phyloP scores from a whole-genome alignment of 1,140 invertebrate species.

The Ceratina australensis region DNA sequence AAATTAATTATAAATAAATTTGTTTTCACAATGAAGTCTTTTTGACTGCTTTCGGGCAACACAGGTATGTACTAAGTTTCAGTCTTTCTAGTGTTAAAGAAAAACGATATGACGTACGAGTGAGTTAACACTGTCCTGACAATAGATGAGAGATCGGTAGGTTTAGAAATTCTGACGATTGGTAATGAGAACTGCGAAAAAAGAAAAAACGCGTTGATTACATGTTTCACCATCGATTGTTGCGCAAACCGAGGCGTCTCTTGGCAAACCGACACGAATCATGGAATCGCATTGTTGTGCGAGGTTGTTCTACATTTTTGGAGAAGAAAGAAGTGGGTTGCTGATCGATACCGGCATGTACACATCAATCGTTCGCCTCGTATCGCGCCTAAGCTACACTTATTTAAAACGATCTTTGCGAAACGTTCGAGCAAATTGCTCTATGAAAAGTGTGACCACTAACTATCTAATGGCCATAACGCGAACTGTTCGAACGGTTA shows the following conservation, averaged over 20 bases:
- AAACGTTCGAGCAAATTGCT: no score
- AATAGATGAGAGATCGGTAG: background rate
- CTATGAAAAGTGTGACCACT: background rate
- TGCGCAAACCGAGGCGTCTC: conserved; percentile 32
- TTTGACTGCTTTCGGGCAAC: no score
- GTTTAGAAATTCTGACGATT: conserved; percentile 6
- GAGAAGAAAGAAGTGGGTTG: conserved; percentile 20
- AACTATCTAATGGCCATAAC: background rate
- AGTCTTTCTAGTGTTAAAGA: no score
- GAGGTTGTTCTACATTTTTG: conserved; percentile 48
- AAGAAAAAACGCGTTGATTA: conserved; percentile 32
- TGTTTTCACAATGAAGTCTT: no score
- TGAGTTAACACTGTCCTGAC: background rate
- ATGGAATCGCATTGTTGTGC: conserved; percentile 39
- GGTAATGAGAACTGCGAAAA: conserved; percentile 14
- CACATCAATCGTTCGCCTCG: background rate
- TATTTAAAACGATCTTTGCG: no score
- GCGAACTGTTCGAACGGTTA: conserved; percentile 2
- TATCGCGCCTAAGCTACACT: background rate
- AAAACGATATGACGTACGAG: background rate
- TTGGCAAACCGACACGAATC: conserved; percentile 43
- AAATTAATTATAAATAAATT: no score
- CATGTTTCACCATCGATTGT: conserved; percentile 43
- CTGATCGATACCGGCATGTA: background rate
- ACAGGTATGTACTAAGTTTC: no score